Base-by-base conservation (phyloP, 2,797 vertebrate genomes). In the Chelon labrosus region DNA sequence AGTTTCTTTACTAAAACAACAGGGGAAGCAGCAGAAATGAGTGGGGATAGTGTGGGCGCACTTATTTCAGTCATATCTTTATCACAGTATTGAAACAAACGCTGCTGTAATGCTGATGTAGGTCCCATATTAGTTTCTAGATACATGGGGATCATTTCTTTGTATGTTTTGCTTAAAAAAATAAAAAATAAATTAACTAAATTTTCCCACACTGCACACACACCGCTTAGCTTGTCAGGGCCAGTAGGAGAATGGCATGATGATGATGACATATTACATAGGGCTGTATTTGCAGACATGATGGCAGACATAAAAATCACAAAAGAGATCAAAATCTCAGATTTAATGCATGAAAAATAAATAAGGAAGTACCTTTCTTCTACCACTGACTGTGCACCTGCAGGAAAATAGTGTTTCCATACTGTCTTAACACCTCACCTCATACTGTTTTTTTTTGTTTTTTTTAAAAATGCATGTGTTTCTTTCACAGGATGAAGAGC, bases 401-500 rank as follows among this genome's bases (percentile, higher is more conserved):
- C n/a, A 49, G 46, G 46, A 20, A 11, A n/a, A 47, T 47, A 22
- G 22, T 22, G 22, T n/a, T n/a, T n/a, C n/a, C 27, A 27, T 27
- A 27, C 3, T 27, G 27, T 27, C 27, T 27, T 27, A 27, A 27
- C 27, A 27, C 27, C 27, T 27, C 5, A 27, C 27, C 27, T 27
- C 27, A 10, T 10, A 4, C 1, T 10, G 39, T 3, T 56, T 38
- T n/a, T n/a, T n/a, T n/a, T n/a, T n/a, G n/a, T n/a, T n/a, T n/a
- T n/a, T n/a, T n/a, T n/a, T n/a, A n/a, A n/a, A n/a, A n/a, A 3
- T 22, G 5, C 50, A 0, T 62, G 10, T 35, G 7, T 8, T 31
- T 57, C 25, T 68, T 62, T 41, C 14, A 38, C 75, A 91, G 90
- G 86, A 85, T 44, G 66, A 82, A 4, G 73, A 75, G 69, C 61